Conservation (phyloP, 2,113 vertebrate species). For the Peromyscus leucopus region DNA sequence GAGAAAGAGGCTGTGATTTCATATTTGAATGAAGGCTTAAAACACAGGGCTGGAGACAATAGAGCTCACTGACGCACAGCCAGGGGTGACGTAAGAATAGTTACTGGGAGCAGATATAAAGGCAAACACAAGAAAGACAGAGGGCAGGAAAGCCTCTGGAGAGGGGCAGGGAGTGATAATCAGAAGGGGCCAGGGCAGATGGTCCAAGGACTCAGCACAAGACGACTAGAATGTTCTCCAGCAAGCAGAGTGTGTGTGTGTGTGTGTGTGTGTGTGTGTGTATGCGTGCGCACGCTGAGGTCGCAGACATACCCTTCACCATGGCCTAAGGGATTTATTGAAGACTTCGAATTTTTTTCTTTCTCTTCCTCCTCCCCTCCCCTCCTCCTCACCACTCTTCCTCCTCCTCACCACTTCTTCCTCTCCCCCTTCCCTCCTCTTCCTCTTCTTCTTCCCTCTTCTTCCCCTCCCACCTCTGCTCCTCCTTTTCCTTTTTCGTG, state of each 20-base stretch:
- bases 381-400: too few relatives aligned
- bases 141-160: background rate
- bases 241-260: background rate
- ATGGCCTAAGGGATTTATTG: background rate
- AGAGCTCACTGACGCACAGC: background rate
- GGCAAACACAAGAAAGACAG: background rate
- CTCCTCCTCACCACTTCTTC: too few relatives aligned
- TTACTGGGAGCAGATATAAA: background rate
- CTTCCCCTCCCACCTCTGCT: too few relatives aligned
- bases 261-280: too few relatives aligned
- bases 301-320: background rate
- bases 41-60: background rate
- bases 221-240: background rate
- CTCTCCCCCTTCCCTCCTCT: background rate
- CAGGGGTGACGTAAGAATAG: background rate
- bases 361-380: accelerated
- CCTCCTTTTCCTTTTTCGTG: background rate
- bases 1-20: background rate
- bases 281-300: background rate
- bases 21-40: slow-evolving; percentile 19
- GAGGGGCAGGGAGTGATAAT: background rate
- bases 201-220: background rate
- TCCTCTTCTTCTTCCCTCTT: background rate
- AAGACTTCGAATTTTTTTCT: too few relatives aligned
- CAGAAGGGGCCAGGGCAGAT: background rate